Evolutionary conservation across 2,797 vertebrate species (phyloP).

Genomic region (Staurois parvus): DNA sequence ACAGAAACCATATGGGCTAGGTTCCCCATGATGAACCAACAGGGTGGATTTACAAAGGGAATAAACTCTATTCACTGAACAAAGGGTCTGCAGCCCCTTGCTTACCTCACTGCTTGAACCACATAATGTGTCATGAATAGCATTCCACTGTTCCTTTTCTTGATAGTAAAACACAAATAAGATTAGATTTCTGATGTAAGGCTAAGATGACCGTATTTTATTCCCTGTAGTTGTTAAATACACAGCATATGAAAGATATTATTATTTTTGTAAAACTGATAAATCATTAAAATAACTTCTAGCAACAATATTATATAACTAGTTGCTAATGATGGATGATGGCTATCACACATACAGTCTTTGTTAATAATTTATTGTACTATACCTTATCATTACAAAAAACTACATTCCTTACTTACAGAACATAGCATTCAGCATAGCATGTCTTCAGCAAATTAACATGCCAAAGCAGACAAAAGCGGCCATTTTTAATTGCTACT

Average conservation of each 20-base stretch:
- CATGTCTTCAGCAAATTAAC: neutral
- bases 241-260: neutral
- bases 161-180: too few relatives aligned
- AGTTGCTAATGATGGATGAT: neutral
- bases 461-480: constrained; percentile 3
- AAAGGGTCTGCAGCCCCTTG: too few relatives aligned
- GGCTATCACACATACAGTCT: neutral
- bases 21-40: too few relatives aligned
- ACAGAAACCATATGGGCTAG: too few relatives aligned
- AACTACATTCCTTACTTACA: neutral
- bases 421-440: neutral
- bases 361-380: neutral
- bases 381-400: neutral
- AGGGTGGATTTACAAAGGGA: too few relatives aligned
- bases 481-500: neutral
- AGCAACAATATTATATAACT: neutral
- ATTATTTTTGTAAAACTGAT: neutral
- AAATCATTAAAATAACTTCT: neutral
- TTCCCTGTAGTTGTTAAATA: neutral
- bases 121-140: too few relatives aligned
- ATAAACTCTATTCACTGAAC: too few relatives aligned
- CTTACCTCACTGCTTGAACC: too few relatives aligned
- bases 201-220: too few relatives aligned
- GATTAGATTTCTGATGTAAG: too few relatives aligned
- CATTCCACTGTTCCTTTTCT: too few relatives aligned